These are phyloP conservation scores for Listronotus bonariensis DNA, from an alignment of 1,140 invertebrate species.

Conservation along the genomic window DNA sequence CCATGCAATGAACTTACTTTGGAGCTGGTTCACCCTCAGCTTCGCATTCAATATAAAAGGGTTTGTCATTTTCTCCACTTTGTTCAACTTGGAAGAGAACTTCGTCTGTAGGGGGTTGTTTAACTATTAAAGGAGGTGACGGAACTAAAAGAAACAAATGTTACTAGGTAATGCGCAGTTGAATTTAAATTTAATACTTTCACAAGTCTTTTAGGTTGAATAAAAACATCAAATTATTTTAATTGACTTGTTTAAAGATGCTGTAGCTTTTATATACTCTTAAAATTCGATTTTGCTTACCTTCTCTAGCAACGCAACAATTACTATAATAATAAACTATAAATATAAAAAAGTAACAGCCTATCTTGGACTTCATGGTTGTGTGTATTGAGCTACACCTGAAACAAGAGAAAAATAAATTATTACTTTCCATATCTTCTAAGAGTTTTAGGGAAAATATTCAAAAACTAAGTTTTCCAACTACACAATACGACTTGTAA, in stretches of 20 bases:
- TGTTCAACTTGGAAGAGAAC: conserved; percentile 88
- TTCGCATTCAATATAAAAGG: conserved; percentile 93
- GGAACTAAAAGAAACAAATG: conserved; percentile 64
- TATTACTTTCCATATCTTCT: too few relatives aligned
- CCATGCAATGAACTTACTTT: conserved; percentile 59
- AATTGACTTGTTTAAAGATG: neutral
- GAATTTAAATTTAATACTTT: neutral
- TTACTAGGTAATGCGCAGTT: neutral
- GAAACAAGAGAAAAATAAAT: conserved; percentile 10
- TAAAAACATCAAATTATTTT: neutral
- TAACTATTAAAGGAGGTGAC: conserved; percentile 85
- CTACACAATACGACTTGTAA: too few relatives aligned
- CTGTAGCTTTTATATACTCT: too few relatives aligned
- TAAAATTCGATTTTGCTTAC: conserved; percentile 4
- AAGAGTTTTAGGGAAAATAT: too few relatives aligned
- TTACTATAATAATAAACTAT: conserved; percentile 29
- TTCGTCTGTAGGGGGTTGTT: conserved; percentile 89
- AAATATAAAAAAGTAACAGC: conserved; percentile 24
- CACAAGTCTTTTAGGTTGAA: too few relatives aligned
- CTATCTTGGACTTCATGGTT: conserved; percentile 23
- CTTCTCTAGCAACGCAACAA: conserved; percentile 28
- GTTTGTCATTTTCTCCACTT: conserved; percentile 84
- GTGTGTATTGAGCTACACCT: conserved; percentile 18
- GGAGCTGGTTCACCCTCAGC: conserved; percentile 89
- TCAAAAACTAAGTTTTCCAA: too few relatives aligned